Evolutionary conservation across 2,888 invertebrate genomes (phyloP), one percentile per base, ranked within the genome.

Genomic region (Nephrotoma flavescens): DNA sequence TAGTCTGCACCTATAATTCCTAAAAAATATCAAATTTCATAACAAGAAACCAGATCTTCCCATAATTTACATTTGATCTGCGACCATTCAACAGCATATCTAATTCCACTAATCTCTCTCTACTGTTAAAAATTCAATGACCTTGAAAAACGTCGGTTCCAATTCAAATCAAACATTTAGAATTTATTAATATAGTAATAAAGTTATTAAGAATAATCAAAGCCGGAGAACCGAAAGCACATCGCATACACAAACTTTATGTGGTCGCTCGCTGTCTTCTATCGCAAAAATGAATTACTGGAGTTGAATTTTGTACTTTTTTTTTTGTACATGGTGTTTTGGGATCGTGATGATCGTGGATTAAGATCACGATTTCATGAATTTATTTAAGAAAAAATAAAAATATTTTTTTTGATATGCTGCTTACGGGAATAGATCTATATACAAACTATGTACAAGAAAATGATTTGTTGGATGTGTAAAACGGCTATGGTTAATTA

Each of bases 311-410:
- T 57, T 57, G 52, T 57, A 2, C n/a, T n/a, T 57, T 57, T 71
- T 71, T 71, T 71, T 71, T 71, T 31, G 11, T 71, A 31, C 31
- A 71, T 15, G 15, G 86, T 57, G 19, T 45, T 87, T 45, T 87
- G 42, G 1, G 15, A 52, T 71, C 71, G 31, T 71, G 31, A 71
- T 71, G 71, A 71, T 71, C 71, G 71, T 71, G 71, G 71, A 71
- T 31, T 71, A 71, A 31, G 71, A 71, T 87, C 41, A 87, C 87
- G 41, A 87, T 44, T 41, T 87, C 87, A 87, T 91, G 91, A 15
- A 91, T 90, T 88, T 91, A 31, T 31, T 31, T 31, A 31, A 31
- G 31, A 31, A 31, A 31, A 31, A 31, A 31, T 2, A 31, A 31
- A 3, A 31, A 19, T 19, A 19, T 19, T 31, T 31, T 31, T 2